Conservation (phyloP, 2,888 invertebrate genomes). For the Dichetophora obliterata region DNA sequence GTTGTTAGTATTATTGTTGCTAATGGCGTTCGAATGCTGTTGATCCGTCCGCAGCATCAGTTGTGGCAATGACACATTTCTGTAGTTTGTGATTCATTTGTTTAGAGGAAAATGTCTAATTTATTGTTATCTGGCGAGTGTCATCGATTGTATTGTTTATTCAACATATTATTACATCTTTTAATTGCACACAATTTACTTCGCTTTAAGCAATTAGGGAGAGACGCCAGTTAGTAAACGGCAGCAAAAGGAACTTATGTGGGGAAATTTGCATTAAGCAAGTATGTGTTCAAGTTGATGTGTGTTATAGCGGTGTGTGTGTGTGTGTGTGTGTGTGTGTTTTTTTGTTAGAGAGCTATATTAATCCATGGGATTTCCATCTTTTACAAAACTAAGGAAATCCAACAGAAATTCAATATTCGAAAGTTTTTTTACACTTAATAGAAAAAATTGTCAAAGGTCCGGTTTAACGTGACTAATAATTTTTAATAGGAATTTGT, state of each 20-base stretch:
- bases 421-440: no score
- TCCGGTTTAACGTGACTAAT: no score
- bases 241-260: no score
- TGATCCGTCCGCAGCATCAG: slow-evolving; percentile 20
- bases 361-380: slow-evolving; percentile 9
- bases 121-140: slow-evolving; percentile 50
- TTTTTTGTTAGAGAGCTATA: background rate
- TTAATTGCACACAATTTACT: slow-evolving; percentile 34
- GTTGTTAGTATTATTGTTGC: slow-evolving; percentile 34
- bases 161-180: slow-evolving; percentile 30
- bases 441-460: no score
- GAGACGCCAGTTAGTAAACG: background rate
- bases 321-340: background rate
- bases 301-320: background rate
- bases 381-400: no score
- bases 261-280: background rate
- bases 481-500: no score
- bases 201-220: slow-evolving; percentile 19
- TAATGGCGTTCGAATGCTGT: slow-evolving; percentile 31
- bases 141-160: slow-evolving; percentile 47
- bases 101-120: slow-evolving; percentile 49
- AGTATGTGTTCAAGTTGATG: background rate
- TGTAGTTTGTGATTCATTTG: slow-evolving; percentile 49
- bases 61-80: slow-evolving; percentile 48
- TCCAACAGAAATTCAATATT: no score